A percentile compares a stretch with the other conserved stretches of the same genome.
Evolutionary conservation across 2,888 invertebrate species (phyloP).

Genomic region (Mythimna pallens): DNA sequence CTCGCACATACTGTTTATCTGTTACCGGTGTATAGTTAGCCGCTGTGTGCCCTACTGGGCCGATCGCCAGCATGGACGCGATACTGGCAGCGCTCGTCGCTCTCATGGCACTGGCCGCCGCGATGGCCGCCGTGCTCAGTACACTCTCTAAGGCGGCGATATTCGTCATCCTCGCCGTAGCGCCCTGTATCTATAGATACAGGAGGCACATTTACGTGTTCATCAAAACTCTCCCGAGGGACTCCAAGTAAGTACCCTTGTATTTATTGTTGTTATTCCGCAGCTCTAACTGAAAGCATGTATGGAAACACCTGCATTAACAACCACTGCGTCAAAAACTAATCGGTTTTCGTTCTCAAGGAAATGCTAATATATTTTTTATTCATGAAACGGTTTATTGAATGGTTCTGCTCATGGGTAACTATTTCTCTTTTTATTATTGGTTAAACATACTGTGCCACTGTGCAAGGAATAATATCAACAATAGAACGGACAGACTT

Average conservation of each 20-base stretch:
- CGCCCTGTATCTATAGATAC: slow-evolving; percentile 90
- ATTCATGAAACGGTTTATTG: slow-evolving; percentile 24
- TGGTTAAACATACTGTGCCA: slow-evolving; percentile 18
- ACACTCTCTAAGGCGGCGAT: slow-evolving; percentile 93
- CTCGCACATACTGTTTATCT: slow-evolving; percentile 71
- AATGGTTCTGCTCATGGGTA: background rate
- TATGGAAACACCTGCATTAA: slow-evolving; percentile 56
- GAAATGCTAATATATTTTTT: slow-evolving; percentile 25
- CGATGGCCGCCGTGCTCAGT: slow-evolving; percentile 91
- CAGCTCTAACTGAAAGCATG: slow-evolving; percentile 29
- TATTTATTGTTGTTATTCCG: slow-evolving; percentile 42
- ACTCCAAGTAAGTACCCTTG: slow-evolving; percentile 91
- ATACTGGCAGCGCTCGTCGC: slow-evolving; percentile 88
- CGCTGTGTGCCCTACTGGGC: slow-evolving; percentile 85
- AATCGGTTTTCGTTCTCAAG: slow-evolving; percentile 23
- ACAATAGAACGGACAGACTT: slow-evolving; percentile 23
- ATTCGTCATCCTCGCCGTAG: slow-evolving; percentile 91
- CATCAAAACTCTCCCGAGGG: slow-evolving; percentile 92
- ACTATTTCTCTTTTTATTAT: slow-evolving; percentile 32
- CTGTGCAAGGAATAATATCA: slow-evolving; percentile 36
- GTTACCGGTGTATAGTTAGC: slow-evolving; percentile 72
- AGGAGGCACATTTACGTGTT: slow-evolving; percentile 91
- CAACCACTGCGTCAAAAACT: slow-evolving; percentile 55
- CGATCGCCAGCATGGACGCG: slow-evolving; percentile 88
- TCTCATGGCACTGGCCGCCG: slow-evolving; percentile 89